Evolutionary conservation across 92 coral and sea anemone species (phyloP).

Genomic region (Palythoa heliodiscus): DNA sequence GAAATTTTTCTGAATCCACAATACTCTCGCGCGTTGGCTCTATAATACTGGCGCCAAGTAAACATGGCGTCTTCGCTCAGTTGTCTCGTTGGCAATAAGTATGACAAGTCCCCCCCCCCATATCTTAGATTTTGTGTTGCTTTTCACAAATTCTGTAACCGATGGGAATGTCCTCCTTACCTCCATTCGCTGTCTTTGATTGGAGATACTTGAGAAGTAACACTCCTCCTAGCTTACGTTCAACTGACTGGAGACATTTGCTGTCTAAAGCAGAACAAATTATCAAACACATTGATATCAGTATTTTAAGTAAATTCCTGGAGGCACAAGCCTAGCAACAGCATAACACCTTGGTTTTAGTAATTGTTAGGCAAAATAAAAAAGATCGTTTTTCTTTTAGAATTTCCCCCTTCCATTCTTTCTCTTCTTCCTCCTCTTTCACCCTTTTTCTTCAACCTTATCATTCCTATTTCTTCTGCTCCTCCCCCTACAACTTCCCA

Average conservation of each 20-base stretch:
- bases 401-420: too few species aligned
- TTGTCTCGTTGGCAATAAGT: neutral
- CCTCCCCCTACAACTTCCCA: too few species aligned
- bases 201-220: constrained; percentile 50
- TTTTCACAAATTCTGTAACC: neutral
- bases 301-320: neutral
- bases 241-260: constrained; percentile 36
- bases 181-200: neutral
- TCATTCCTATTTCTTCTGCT: too few species aligned
- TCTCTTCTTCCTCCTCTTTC: too few species aligned
- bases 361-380: too few species aligned
- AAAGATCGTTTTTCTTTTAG: too few species aligned
- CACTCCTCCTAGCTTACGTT: constrained; percentile 72
- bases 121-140: neutral
- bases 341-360: too few species aligned
- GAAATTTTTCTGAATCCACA: too few species aligned
- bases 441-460: too few species aligned
- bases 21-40: too few species aligned
- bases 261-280: constrained; percentile 7
- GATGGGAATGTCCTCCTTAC: neutral
- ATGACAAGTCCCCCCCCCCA: neutral
- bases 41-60: too few species aligned
- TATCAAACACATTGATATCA: neutral
- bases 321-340: neutral
- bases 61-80: neutral